phyloP scores from a whole-genome alignment of 2,888 invertebrate genomes.

The Lasius fuliginosus region DNA sequence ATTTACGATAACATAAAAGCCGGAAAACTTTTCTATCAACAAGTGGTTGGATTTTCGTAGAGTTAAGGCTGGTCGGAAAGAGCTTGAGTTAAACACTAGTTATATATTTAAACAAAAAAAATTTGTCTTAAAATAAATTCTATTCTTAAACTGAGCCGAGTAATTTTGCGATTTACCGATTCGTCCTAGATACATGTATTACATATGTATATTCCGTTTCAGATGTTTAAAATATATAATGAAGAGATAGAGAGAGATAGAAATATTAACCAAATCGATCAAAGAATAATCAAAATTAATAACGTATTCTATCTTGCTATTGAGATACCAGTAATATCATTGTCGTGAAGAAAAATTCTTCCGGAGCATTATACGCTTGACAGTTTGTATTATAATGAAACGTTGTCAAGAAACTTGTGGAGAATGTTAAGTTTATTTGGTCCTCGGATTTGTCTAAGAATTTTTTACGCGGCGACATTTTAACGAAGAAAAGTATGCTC shows the following conservation, averaged over 20 bases:
- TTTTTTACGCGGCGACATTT: conserved; percentile 32
- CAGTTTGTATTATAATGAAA: not conserved
- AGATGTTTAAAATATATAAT: not conserved
- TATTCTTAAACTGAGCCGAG: not conserved
- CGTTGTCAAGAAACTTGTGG: conserved; percentile 2
- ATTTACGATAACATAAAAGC: not conserved
- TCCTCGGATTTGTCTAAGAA: conserved; percentile 36
- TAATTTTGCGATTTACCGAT: not conserved
- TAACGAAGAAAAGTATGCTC: conserved; percentile 41
- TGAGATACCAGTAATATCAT: not conserved
- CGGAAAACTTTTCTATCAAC: not conserved
- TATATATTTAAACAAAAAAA: not conserved
- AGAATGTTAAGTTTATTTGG: conserved; percentile 27
- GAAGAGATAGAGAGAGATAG: not conserved
- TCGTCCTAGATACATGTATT: not conserved
- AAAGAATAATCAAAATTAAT: not conserved
- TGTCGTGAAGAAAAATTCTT: not conserved
- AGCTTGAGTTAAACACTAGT: not conserved
- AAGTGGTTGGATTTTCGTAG: not conserved
- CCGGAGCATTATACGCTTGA: not conserved
- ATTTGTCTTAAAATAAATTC: not conserved
- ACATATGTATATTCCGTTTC: not conserved
- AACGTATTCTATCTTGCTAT: not conserved
- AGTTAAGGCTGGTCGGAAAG: not conserved
- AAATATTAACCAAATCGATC: not conserved